Evolutionary conservation across 2,113 vertebrate genomes (phyloP), one percentile per base, ranked within the genome.

Genomic region (Neogobius melanostomus): DNA sequence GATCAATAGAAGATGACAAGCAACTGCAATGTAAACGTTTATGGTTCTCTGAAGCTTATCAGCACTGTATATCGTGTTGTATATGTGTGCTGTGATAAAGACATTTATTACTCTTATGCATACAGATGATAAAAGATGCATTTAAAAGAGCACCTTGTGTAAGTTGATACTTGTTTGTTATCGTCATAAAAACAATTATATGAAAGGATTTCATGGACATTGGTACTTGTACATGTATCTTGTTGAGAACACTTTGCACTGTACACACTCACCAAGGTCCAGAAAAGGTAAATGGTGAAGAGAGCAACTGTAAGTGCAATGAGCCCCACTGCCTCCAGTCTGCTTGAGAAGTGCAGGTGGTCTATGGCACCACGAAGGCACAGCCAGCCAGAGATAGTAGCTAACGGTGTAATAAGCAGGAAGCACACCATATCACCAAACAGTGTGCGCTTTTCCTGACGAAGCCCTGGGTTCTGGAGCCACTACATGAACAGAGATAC

Each of bases 221-320:
- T 8, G 8, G 14, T 14, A 50, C 28, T 4, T 36, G 49, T 11
- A 50, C 12, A 5, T 6, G 10, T 17, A 16, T 17, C n/a, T 53
- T 16, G 17, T 56, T 56, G 9, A 15, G 56, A 15, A 15, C 56
- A 6, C 11, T 42, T 42, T 42, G 21, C 21, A 12, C 10, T 36
- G 28, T 5, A 59, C 28, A 42, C 46, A 75, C 77, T 71, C 4
- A 80, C 77, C 77, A 80, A 52, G 4, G 72, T 80, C 77, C 77
- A 80, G 64, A 80, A 75, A 64, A 80, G 64, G 53, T 80, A 75
- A 48, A 80, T 80, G 68, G 72, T 64, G 36, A 80, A 75, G 72
- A 80, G 77, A 8, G 77, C 77, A 8, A 80, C 64, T 8, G 77
- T 80, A 0, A 80, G 64, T 3, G 72, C 52, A 54, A 80, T 80